phyloP scores from a whole-genome alignment of 2,113 vertebrate genomes.

The Syngnathoides biaculeatus region DNA sequence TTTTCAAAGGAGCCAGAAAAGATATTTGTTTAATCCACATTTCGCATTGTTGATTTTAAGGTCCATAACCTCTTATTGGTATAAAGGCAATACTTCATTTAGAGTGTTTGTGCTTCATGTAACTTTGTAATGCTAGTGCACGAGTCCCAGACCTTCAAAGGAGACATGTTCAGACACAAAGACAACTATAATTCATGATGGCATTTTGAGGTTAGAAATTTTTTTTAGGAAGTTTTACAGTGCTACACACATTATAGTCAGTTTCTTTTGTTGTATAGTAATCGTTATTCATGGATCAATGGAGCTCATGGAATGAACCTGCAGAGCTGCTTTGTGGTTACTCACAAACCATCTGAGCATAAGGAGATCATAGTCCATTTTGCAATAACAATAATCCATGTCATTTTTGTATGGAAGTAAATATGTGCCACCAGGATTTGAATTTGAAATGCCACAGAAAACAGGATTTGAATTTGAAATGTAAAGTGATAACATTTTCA shows the following conservation, averaged over 20 bases:
- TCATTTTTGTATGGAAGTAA: too few species aligned
- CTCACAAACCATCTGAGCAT: not conserved
- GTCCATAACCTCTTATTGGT: too few species aligned
- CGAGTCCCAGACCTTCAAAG: constrained; percentile 25
- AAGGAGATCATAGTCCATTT: not conserved
- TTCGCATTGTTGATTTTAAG: too few species aligned
- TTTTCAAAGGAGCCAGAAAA: too few species aligned
- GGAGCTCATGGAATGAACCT: not conserved
- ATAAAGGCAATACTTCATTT: not conserved
- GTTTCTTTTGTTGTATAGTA: not conserved
- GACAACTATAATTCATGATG: not conserved
- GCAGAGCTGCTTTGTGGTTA: not conserved
- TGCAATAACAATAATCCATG: not conserved
- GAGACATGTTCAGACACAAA: not conserved
- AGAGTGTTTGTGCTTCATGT: constrained; percentile 12
- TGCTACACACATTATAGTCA: not conserved
- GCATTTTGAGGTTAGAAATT: not conserved
- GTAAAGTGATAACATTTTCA: too few species aligned
- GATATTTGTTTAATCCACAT: too few species aligned
- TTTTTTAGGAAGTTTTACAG: not conserved
- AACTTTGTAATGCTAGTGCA: constrained; percentile 34
- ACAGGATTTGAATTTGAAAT: too few species aligned
- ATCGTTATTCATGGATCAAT: not conserved
- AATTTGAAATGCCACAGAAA: too few species aligned
- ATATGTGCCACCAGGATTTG: too few species aligned